Base-by-base conservation (phyloP, 2,113 vertebrate species). In the Rhea pennata region DNA sequence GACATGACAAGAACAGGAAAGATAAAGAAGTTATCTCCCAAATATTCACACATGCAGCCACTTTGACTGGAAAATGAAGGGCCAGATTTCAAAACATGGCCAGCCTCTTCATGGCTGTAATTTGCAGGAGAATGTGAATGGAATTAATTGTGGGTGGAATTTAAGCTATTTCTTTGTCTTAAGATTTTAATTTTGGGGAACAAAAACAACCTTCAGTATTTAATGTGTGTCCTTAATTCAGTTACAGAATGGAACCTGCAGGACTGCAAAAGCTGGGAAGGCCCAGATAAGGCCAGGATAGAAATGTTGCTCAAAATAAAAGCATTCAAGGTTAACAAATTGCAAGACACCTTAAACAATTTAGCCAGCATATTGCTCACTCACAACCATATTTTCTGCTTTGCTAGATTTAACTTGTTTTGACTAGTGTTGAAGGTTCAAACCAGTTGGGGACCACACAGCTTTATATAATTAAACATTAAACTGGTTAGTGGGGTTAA, bases 261-360 rank as follows among this genome's bases (percentile, higher is more conserved):
- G 74, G 84, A 74, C 71, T 96, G 84, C 40, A 73, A 76, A 76
- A 85, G 74, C 84, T 91, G 93, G 54, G 36, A 89, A 83, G 71
- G 54, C 74, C 87, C 77, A 94, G 87, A 90, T 87, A 93, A 91
- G 67, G 40, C 46, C 50, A 59, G 48, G 67, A 83, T 71, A 81
- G 89, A 95, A 93, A 95, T 8, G 54, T 53, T 95, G 27, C 89
- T 95, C 56, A 81, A 91, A 95, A 93, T 90, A 59, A 88, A 95
- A 90, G 39, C 48, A 12, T 72, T 93, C 87, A 72, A 90, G 89
- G 64, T 93, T 96, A 96, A 92, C 96, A 95, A 97, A 96, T 94
- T 91, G 92, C 79, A 74, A 61, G 61, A 88, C 75, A 80, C 88
- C 78, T 78, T 80, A 62, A 84, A 94, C 95, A 66, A n/a, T 39